Base-by-base conservation (phyloP, 2,888 invertebrate species). In the Toxonevra muliebris region DNA sequence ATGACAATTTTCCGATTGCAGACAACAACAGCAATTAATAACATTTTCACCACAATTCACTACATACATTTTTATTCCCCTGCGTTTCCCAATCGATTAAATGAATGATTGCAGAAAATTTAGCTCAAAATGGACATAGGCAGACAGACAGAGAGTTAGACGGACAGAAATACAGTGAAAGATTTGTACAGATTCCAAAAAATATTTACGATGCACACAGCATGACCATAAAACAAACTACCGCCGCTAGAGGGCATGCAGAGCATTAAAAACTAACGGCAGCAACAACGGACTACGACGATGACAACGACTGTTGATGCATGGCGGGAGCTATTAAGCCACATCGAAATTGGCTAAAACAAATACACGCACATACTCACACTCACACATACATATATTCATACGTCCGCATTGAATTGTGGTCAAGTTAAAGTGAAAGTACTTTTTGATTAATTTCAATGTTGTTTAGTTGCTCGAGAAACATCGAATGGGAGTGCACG, bases 11-110 rank as follows among this genome's bases (percentile, higher is more conserved):
- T 58, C 62, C 69, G 61, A 63, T 57, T 67, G 69, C 65, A 59
- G 60, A 69, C 69, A 69, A 30, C 30, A 30, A 71, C 63, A 30
- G 61, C 71, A 71, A 71, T 71, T 71, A 71, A 71, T 71, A 71
- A 69, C 65, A 58, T 53, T 62, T 62, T 48, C 40, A n/a, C 13
- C 57, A 30, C 30, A 30, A 7, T 30, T 30, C 30, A 30, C 20
- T 19, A 55, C 55, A 40, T 19, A 55, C 55, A 40, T 12, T 55
- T 55, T 55, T 13, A 45, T 20, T 20, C 13, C 9, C 41, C 52
- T n/a, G 19, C 12, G 17, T 19, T 12, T 12, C 54, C 7, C 17
- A 19, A 19, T 19, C 17, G 54, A 12, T 12, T 19, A 7, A 30
- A 30, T 54, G 54, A 54, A 54, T 19, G 15, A 17, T 20, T 54